These are phyloP conservation scores for Alaudala cheleensis DNA, from an alignment of 2,113 vertebrate species.

Conservation along the genomic window DNA sequence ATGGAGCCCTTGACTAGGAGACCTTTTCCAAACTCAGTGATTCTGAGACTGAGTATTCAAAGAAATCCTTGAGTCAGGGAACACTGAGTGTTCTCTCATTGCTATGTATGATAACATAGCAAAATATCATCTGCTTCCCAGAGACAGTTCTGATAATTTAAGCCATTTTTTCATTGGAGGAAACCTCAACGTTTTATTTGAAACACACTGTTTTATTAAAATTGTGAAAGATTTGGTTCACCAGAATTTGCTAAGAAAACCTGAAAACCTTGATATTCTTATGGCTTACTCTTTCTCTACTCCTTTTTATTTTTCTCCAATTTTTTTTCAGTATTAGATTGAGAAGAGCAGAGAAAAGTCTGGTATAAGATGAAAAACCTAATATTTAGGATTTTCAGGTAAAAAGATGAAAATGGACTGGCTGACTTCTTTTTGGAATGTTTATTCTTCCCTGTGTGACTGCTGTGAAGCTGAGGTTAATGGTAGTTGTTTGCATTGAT, in stretches of 20 bases:
- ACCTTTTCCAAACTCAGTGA: neutral
- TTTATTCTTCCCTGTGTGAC: neutral
- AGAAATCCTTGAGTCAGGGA: neutral
- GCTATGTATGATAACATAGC: neutral
- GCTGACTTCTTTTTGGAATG: neutral
- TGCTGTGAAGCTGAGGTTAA: neutral
- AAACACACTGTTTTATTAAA: neutral
- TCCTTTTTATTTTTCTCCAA: fast-evolving
- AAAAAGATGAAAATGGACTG: neutral
- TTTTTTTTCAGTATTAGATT: neutral
- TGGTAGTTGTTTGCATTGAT: neutral
- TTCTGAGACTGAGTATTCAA: neutral
- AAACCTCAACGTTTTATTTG: neutral
- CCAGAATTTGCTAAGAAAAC: neutral
- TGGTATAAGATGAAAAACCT: neutral
- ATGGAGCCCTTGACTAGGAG: neutral
- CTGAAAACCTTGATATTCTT: neutral
- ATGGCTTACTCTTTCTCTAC: neutral
- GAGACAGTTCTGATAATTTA: neutral
- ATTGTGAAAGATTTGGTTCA: neutral
- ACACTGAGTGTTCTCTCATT: neutral
- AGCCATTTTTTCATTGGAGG: neutral
- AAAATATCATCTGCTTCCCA: neutral
- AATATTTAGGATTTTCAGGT: neutral
- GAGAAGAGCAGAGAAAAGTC: neutral